Percentiles rank a stretch among this genome's conserved stretches.
Evolutionary conservation across 2,888 invertebrate species (phyloP).

Genomic region (Lymantria monacha): DNA sequence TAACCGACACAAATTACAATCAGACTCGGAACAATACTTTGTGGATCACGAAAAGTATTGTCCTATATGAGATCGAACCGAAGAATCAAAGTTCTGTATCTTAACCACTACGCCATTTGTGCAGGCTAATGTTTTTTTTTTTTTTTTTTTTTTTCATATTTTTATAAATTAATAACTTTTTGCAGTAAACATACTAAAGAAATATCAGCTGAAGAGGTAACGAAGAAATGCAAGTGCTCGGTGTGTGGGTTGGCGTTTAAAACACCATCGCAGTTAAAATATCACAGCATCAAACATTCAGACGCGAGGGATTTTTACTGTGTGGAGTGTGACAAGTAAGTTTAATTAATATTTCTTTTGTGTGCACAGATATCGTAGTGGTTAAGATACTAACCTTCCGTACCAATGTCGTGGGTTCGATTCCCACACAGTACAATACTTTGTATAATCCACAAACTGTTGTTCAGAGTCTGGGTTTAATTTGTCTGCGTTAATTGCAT

Average conservation of each 20-base stretch:
- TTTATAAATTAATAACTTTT: not conserved
- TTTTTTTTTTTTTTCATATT: no score
- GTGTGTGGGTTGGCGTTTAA: slow-evolving; percentile 56
- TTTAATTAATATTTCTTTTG: not conserved
- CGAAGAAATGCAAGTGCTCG: slow-evolving; percentile 41
- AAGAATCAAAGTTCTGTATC: no score
- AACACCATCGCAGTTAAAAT: slow-evolving; percentile 51
- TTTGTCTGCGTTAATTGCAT: no score
- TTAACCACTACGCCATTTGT: no score
- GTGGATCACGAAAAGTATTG: not conserved
- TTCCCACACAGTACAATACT: no score
- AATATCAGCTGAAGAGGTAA: slow-evolving; percentile 30
- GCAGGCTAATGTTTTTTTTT: no score
- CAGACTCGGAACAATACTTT: not conserved
- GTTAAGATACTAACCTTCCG: no score
- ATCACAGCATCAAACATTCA: slow-evolving; percentile 54
- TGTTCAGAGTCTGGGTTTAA: no score
- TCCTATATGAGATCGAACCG: no score
- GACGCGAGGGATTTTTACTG: slow-evolving; percentile 53
- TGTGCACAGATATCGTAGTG: no score
- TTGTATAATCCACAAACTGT: no score
- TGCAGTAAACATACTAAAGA: slow-evolving; percentile 49
- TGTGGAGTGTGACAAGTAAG: slow-evolving; percentile 65
- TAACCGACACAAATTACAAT: not conserved
- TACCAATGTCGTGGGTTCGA: no score